Evolutionary conservation across 1,140 invertebrate species (phyloP).

Genomic region (Mizuhopecten yessoensis): DNA sequence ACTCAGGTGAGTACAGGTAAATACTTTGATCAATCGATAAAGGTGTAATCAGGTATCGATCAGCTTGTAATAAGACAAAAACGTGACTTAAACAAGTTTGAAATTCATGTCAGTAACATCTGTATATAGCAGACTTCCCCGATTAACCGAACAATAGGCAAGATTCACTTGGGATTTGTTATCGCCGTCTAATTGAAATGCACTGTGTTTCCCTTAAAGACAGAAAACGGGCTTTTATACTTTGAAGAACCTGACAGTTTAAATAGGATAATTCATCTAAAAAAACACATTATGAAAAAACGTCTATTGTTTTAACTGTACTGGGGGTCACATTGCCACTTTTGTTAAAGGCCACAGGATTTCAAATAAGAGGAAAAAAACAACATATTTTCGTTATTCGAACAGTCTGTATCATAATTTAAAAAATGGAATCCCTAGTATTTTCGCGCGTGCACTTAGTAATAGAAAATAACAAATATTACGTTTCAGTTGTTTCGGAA

Average conservation of each 20-base stretch:
- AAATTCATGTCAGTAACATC: neutral
- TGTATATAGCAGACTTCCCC: neutral
- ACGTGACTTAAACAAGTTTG: neutral
- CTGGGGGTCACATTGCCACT: neutral
- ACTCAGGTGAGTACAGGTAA: slow-evolving; percentile 37
- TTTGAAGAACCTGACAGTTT: neutral
- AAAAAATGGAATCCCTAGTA: too few relatives aligned
- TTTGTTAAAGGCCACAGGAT: neutral
- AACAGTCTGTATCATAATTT: too few relatives aligned
- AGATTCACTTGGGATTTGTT: slow-evolving; percentile 7
- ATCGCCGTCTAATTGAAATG: neutral
- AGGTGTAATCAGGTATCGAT: slow-evolving; percentile 38
- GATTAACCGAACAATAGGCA: slow-evolving; percentile 2
- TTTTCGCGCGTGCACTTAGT: too few relatives aligned
- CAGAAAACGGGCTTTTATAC: neutral
- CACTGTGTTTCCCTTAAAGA: neutral
- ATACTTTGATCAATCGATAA: slow-evolving; percentile 37
- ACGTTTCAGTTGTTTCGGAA: too few relatives aligned
- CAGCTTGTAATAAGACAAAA: slow-evolving; percentile 33
- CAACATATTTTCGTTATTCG: neutral
- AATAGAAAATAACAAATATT: too few relatives aligned
- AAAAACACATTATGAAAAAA: neutral
- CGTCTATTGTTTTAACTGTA: neutral
- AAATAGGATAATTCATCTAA: slow-evolving; percentile 2
- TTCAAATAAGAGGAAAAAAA: neutral